phyloP scores from a whole-genome alignment of 2,888 invertebrate species.

The Drosophila barbarae region DNA sequence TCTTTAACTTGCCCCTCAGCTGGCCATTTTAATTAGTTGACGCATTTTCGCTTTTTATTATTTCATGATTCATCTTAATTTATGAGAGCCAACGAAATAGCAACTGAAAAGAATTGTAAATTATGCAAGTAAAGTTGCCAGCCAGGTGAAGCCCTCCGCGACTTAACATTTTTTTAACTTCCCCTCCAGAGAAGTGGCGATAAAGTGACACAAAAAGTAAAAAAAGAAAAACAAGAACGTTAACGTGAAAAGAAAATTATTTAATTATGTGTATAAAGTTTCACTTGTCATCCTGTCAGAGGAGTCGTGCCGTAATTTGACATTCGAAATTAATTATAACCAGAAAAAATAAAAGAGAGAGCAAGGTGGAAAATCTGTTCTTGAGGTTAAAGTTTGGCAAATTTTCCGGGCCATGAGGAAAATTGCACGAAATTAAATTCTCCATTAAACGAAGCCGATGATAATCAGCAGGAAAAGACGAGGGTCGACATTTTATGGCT shows the following conservation, averaged over 20 bases:
- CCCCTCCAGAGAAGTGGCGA: constrained; percentile 28
- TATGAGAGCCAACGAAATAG: constrained; percentile 34
- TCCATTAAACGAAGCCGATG: constrained; percentile 34
- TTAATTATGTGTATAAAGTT: constrained; percentile 70
- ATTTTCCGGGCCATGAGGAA: constrained; percentile 19
- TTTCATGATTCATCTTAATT: constrained; percentile 63
- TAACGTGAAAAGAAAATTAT: constrained; percentile 48
- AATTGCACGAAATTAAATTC: constrained; percentile 31
- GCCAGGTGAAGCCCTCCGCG: constrained; percentile 24
- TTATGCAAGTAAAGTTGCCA: constrained; percentile 56
- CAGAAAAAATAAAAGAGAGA: constrained; percentile 9
- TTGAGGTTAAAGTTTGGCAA: constrained; percentile 34
- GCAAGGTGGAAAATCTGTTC: constrained; percentile 20
- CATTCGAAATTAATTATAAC: constrained; percentile 60
- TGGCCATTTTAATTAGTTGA: constrained; percentile 57
- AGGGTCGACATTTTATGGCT: constrained; percentile 57
- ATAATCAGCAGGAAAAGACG: constrained; percentile 47
- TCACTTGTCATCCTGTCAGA: constrained; percentile 43
- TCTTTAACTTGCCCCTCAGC: background rate
- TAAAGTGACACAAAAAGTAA: constrained; percentile 31
- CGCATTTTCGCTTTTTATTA: constrained; percentile 56
- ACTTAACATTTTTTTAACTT: constrained; percentile 46
- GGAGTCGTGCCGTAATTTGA: constrained; percentile 44
- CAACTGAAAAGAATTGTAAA: constrained; percentile 47
- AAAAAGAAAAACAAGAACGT: constrained; percentile 2